Base-by-base conservation (phyloP, 2,888 invertebrate species). In the Myathropa florea region DNA sequence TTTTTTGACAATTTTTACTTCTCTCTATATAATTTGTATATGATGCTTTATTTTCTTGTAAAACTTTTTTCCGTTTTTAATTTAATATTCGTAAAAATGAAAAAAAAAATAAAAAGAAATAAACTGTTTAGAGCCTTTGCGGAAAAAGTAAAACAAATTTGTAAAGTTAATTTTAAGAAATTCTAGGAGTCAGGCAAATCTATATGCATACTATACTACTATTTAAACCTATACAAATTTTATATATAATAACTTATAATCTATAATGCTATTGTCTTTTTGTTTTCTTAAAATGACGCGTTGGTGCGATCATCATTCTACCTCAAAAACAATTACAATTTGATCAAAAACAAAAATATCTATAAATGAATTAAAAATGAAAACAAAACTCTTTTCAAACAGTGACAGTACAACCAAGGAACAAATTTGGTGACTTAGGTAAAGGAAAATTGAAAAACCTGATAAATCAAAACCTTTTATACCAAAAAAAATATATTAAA, bases 391-490 rank as follows among this genome's bases (percentile, higher is more conserved):
- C 90, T 90, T 91, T 90, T 90, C 90, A 90, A 90, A 91, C 92
- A 95, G 95, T 95, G 95, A 94, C 95, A 93, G 94, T 95, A 93
- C 95, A 95, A 94, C 94, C 95, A 94, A 94, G 95, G 95, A 95
- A 92, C 91, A 93, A 95, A 94, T 94, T 95, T 93, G 95, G 95
- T 94, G 95, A 95, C 93, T 94, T 95, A 95, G 95, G 95, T 95
- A 95, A 95, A 94, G 71, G 64, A 88, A 85, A 88, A 84, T 75
- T 77, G 76, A 89, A 83, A 88, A 85, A 85, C 3, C 57, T 4
- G 57, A 61, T 61, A 77, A 85, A 73, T 6, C 23, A 61, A 24
- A 57, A 57, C 12, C 57, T 65, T 59, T 61, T 60, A 59, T 63
- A 28, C 63, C 26, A 70, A 75, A 79, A 33, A 30, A 78, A 73